These are phyloP conservation scores for Tricholauxania praeusta DNA, from an alignment of 2,888 invertebrate species.

Conservation along the genomic window DNA sequence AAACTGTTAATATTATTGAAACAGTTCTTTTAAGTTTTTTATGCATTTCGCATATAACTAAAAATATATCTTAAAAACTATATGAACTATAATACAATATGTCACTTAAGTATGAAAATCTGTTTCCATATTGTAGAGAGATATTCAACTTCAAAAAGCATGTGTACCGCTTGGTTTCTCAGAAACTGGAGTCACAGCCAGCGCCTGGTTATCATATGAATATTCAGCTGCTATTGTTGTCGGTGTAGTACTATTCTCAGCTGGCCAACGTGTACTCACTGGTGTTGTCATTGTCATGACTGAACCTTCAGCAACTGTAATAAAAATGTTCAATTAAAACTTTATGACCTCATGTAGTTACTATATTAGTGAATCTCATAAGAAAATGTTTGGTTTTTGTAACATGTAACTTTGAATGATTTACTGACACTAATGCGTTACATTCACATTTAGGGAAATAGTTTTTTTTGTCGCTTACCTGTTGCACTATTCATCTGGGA, in stretches of 20 bases:
- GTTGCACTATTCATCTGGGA: slow-evolving; percentile 64
- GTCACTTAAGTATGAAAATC: no score
- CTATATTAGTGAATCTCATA: background rate
- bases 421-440: no score
- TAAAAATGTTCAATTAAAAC: slow-evolving; percentile 14
- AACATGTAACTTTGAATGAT: no score
- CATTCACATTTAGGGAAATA: no score
- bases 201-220: slow-evolving; percentile 83
- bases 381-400: background rate
- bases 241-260: slow-evolving; percentile 79
- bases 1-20: background rate
- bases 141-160: slow-evolving; percentile 46
- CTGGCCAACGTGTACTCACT: slow-evolving; percentile 78
- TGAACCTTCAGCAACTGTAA: slow-evolving; percentile 70
- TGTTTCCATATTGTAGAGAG: no score
- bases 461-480: slow-evolving; percentile 51
- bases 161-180: slow-evolving; percentile 56
- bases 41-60: slow-evolving; percentile 23
- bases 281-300: slow-evolving; percentile 79
- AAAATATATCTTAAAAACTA: background rate
- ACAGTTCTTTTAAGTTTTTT: slow-evolving; percentile 10
- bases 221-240: slow-evolving; percentile 74
- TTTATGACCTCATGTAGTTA: background rate
- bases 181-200: slow-evolving; percentile 74
- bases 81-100: background rate